Evolutionary conservation across 2,888 invertebrate species (phyloP).

Genomic region (Tricholauxania praeusta): DNA sequence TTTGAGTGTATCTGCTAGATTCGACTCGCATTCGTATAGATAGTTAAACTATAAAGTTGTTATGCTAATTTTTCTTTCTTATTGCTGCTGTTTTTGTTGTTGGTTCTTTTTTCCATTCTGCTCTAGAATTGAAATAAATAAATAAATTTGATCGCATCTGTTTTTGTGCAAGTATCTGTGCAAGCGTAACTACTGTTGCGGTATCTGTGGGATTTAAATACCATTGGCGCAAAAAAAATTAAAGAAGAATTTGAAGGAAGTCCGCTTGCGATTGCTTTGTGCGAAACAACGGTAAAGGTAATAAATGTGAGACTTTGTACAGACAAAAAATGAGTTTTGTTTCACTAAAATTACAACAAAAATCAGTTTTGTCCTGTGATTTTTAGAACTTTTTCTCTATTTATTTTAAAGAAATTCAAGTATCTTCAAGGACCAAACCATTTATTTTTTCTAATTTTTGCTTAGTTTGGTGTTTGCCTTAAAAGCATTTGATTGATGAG

Average conservation of each 20-base stretch:
- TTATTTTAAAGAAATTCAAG: no score
- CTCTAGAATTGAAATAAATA: slow-evolving; percentile 38
- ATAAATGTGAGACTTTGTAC: slow-evolving; percentile 3
- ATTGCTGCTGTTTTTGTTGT: slow-evolving; percentile 36
- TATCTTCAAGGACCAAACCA: no score
- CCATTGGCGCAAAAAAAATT: background rate
- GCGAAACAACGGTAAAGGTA: background rate
- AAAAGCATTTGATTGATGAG: slow-evolving; percentile 12
- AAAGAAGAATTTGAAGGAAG: background rate
- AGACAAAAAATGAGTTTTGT: background rate
- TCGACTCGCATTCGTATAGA: slow-evolving; percentile 41
- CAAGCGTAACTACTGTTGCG: background rate
- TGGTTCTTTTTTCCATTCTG: slow-evolving; percentile 42
- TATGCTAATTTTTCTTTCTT: slow-evolving; percentile 61
- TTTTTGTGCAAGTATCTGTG: background rate
- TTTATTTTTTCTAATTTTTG: background rate
- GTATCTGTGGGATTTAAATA: background rate
- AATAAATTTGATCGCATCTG: slow-evolving; percentile 35
- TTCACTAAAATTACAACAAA: slow-evolving; percentile 11
- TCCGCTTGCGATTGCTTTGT: background rate
- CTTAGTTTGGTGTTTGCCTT: background rate
- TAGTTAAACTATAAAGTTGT: slow-evolving; percentile 67
- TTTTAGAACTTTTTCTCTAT: no score
- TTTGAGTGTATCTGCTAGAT: background rate
- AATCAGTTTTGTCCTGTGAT: slow-evolving; percentile 9